Evolutionary conservation across 2,888 invertebrate genomes (phyloP).

Genomic region (Pinctada fucata): DNA sequence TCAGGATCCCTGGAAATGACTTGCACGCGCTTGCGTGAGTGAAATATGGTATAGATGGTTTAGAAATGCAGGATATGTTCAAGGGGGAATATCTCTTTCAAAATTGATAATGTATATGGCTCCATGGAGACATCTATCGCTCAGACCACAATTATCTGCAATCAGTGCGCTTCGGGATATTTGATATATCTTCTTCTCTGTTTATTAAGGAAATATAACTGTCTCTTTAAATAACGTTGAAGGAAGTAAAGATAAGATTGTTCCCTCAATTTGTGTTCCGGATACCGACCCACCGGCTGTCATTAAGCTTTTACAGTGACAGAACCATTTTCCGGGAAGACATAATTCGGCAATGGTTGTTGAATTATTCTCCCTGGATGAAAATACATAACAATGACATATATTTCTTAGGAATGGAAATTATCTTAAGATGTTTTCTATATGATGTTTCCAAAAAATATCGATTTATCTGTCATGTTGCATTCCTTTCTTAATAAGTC

Average conservation of each 20-base stretch:
- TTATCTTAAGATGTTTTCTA: no score
- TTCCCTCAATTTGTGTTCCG: background rate
- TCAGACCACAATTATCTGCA: background rate
- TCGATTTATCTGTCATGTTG: no score
- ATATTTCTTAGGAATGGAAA: no score
- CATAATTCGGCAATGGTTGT: background rate
- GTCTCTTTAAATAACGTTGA: conserved; percentile 11
- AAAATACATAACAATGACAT: no score
- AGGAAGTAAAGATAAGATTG: conserved; percentile 19
- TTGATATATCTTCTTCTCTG: conserved; percentile 10
- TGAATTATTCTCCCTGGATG: no score
- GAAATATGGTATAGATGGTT: no score
- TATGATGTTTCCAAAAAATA: no score
- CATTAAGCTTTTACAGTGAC: background rate
- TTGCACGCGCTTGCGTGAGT: no score
- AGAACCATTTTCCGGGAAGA: background rate
- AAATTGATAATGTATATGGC: background rate
- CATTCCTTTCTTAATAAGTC: no score
- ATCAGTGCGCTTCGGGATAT: background rate
- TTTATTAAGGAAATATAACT: conserved; percentile 11
- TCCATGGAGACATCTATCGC: background rate
- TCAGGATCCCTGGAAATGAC: no score
- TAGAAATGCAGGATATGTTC: no score
- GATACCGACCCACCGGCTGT: background rate
- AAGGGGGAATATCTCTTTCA: background rate